A percentile compares a stretch with the other conserved stretches of the same genome.
Conservation (phyloP, 2,888 invertebrate species). For the Syrista parreyssii region DNA sequence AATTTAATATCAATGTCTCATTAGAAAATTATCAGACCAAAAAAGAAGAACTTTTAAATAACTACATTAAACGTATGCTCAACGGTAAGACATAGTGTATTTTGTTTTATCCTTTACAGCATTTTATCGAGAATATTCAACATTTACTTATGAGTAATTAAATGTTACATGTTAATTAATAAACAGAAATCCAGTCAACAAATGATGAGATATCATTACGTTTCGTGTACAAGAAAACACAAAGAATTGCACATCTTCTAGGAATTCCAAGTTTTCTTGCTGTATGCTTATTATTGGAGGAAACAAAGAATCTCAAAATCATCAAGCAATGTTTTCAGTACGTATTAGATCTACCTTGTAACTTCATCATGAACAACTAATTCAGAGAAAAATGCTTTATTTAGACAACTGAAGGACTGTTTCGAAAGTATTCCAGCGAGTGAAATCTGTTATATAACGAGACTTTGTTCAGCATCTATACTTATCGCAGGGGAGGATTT, state of each 20-base stretch:
- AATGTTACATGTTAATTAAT: slow-evolving; percentile 12
- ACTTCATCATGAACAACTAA: neutral
- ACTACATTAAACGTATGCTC: slow-evolving; percentile 31
- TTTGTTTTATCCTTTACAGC: neutral
- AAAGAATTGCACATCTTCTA: slow-evolving; percentile 42
- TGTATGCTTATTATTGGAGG: slow-evolving; percentile 35
- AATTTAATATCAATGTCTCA: slow-evolving; percentile 40
- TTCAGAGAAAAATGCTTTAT: neutral
- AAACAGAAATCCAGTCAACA: slow-evolving; percentile 13
- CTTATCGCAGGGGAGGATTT: slow-evolving; percentile 19
- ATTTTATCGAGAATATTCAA: neutral
- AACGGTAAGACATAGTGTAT: slow-evolving; percentile 30
- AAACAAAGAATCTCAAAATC: slow-evolving; percentile 26
- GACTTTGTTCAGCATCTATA: slow-evolving; percentile 29
- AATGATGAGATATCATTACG: slow-evolving; percentile 19
- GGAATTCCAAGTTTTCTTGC: slow-evolving; percentile 35
- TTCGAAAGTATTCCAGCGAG: neutral
- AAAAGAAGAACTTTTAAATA: slow-evolving; percentile 36
- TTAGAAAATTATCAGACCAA: slow-evolving; percentile 34
- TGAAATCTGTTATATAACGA: slow-evolving; percentile 17
- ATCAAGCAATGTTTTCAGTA: slow-evolving; percentile 41
- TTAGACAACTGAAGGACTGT: neutral
- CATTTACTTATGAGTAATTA: slow-evolving; percentile 17
- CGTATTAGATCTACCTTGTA: slow-evolving; percentile 10
- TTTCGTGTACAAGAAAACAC: slow-evolving; percentile 30